A percentile compares a stretch with the other conserved stretches of the same genome.
These are phyloP conservation scores for Sinocyclocheilus grahami DNA, from an alignment of 2,113 vertebrate genomes.

Conservation along the genomic window DNA sequence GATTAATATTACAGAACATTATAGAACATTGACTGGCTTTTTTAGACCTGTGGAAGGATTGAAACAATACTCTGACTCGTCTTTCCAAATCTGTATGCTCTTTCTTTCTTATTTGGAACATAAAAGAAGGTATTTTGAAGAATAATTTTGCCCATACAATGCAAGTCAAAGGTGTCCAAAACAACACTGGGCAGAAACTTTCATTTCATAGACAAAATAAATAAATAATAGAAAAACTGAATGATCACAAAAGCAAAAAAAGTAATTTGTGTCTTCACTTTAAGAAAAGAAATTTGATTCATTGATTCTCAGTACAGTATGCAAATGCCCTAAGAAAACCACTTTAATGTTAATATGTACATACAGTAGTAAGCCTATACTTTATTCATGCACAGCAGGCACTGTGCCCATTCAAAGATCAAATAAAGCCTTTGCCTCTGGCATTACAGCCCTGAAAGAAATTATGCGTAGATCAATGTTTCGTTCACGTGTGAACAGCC, in stretches of 20 bases:
- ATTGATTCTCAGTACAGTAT: not conserved
- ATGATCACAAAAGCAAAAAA: too few relatives aligned
- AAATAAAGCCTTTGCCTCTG: slow-evolving; percentile 23
- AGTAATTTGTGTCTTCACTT: not conserved
- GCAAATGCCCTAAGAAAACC: not conserved
- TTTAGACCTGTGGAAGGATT: not conserved
- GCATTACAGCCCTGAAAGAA: not conserved
- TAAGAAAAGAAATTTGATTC: not conserved
- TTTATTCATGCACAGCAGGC: slow-evolving; percentile 1
- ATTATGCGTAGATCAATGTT: not conserved
- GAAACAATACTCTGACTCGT: not conserved
- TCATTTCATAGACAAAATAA: not conserved
- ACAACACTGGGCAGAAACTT: not conserved
- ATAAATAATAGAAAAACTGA: too few relatives aligned
- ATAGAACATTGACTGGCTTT: not conserved
- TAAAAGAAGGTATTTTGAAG: not conserved
- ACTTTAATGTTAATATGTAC: not conserved
- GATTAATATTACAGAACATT: too few relatives aligned
- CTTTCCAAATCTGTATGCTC: not conserved
- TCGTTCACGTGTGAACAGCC: slow-evolving; percentile 13
- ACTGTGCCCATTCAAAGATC: not conserved
- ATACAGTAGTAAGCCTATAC: not conserved
- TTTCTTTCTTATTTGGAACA: not conserved
- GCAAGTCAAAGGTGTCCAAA: not conserved
- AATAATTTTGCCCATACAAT: not conserved